phyloP scores from a whole-genome alignment of 2,113 vertebrate species.

The Datnioides undecimradiatus region DNA sequence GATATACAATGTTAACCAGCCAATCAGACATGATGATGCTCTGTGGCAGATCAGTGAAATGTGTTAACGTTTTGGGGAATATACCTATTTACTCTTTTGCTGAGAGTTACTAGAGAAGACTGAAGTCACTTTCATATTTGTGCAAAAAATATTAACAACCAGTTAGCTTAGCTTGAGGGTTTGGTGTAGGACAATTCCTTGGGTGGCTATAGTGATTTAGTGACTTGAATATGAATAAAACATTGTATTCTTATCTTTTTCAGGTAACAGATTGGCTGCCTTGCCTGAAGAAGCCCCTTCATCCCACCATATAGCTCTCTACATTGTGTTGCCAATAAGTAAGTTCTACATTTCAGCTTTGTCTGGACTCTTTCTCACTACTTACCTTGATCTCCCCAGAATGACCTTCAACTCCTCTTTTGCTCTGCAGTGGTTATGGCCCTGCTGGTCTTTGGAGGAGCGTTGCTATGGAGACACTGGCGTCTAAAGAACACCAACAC shows the following conservation, averaged over 20 bases:
- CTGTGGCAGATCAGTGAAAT: no score
- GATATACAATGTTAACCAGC: no score
- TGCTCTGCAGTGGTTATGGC: conserved; percentile 75
- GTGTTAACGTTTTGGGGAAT: no score
- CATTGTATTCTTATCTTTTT: conserved; percentile 15
- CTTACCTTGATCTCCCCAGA: not conserved
- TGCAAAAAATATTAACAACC: no score
- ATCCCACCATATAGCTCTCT: conserved; percentile 74
- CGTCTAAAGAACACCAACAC: conserved; percentile 88
- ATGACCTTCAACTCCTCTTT: not conserved
- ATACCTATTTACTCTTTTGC: no score
- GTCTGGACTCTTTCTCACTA: not conserved
- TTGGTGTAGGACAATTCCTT: not conserved
- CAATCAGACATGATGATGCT: no score
- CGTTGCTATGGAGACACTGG: conserved; percentile 90
- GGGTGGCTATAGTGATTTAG: not conserved
- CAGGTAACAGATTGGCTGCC: conserved; percentile 40
- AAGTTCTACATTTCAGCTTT: conserved; percentile 62
- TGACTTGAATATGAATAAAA: not conserved
- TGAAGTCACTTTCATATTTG: no score
- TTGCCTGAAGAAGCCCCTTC: conserved; percentile 43
- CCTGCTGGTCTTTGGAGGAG: conserved; percentile 79
- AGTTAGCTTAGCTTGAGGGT: no score
- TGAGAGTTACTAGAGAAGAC: no score
- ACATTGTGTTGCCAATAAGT: conserved; percentile 87